A percentile compares a stretch with the other conserved stretches of the same genome.
Evolutionary conservation across 2,113 vertebrate species (phyloP).

Genomic region (Arothron firmamentum): DNA sequence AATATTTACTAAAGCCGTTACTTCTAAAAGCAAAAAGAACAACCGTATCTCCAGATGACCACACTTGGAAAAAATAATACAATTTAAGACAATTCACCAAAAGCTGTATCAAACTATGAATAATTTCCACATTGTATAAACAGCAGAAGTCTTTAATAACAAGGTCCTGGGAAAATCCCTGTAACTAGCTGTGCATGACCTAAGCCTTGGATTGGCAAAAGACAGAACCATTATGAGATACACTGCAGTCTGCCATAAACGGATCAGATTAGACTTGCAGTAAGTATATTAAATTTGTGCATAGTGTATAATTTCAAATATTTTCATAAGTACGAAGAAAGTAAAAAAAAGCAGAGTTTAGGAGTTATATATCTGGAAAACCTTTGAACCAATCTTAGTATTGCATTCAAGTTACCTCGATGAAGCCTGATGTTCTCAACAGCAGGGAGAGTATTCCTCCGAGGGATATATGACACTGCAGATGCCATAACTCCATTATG

Average conservation of each 20-base stretch:
- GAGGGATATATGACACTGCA: constrained; percentile 82
- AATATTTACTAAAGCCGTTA: constrained; percentile 30
- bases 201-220: constrained; percentile 36
- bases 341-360: not conserved
- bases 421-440: constrained; percentile 93
- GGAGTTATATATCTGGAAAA: not conserved
- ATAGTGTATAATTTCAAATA: constrained; percentile 15
- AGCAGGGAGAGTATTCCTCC: constrained; percentile 92
- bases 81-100: constrained; percentile 25
- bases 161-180: constrained; percentile 52
- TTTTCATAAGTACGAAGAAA: not conserved
- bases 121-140: constrained; percentile 34
- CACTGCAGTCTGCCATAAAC: constrained; percentile 10
- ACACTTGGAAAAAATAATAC: constrained; percentile 20
- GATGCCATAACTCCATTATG: constrained; percentile 75
- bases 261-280: constrained; percentile 13
- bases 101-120: constrained; percentile 21
- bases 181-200: constrained; percentile 34
- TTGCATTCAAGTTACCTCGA: constrained; percentile 80
- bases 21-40: constrained; percentile 1
- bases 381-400: not conserved
- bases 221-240: constrained; percentile 12
- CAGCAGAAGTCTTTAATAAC: constrained; percentile 50
- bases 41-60: constrained; percentile 4
- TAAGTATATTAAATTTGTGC: constrained; percentile 49